Base-by-base conservation (phyloP, 2,888 invertebrate species). In the Eupithecia exiguata region DNA sequence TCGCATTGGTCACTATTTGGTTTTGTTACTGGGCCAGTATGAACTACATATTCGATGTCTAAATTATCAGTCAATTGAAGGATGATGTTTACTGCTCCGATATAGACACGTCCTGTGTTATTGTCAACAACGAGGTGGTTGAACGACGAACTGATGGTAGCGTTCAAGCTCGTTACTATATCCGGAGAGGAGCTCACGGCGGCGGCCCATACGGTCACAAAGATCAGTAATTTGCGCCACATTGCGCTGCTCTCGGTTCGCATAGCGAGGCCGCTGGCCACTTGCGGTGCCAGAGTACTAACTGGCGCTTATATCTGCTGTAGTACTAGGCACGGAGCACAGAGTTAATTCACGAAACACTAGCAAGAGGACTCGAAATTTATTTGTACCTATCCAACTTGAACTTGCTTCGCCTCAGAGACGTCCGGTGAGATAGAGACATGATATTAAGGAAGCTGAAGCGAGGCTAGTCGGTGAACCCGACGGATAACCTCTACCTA, bases 91-190 rank as follows among this genome's bases (percentile, higher is more conserved):
- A 98, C 98, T 73, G 98, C 99, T 78, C 99, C 99, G 79, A 99
- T 96, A 95, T 95, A 96, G 78, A 96, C 97, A 80, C 98, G 96
- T 77, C 99, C 99, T 68, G 98, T 98, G 91, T 97, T 97, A 89
- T 97, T 97, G 92, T 99, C 98, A 83, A 99, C 97, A 83, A 97
- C 97, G 84, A 99, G 95, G 91, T 98, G 98, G 92, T 98, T 98
- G 95, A 98, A 97, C 82, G 95, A 95, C 83, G 96, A 97, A 58
- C 5, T 14, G 21, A 25, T 58, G 25, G 1, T 14, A 58, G 25
- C 25, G 5, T 58, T 58, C 5, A 58, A 25, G 21, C 25, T 58
- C 12, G 1, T 25, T 58, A 25, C 58, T 58, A 25, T 58, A 1
- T 58, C 58, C 5, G 25, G 58, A 25, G 25, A 7, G 25, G 12